A percentile compares a stretch with the other conserved stretches of the same genome.
phyloP scores from a whole-genome alignment of 2,888 invertebrate genomes.

The Drosophila ezoana region DNA sequence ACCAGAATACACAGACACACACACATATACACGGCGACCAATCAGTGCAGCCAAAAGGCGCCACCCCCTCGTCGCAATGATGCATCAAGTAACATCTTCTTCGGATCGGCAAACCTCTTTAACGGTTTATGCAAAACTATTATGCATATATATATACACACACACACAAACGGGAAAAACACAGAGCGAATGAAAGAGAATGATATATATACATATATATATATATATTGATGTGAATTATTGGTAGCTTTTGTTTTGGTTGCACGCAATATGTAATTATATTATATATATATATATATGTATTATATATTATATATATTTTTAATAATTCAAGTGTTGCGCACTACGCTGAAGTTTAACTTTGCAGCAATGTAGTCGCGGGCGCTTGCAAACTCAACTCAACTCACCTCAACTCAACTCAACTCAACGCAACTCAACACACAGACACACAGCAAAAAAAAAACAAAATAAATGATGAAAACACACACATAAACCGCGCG shows the following conservation, averaged over 20 bases:
- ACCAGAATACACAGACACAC: slow-evolving; percentile 2
- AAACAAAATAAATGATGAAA: slow-evolving; percentile 1
- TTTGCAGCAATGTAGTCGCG: slow-evolving; percentile 32
- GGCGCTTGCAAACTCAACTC: slow-evolving; percentile 18
- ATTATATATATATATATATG: background rate
- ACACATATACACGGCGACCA: background rate
- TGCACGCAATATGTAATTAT: slow-evolving; percentile 8
- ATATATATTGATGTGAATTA: slow-evolving; percentile 4
- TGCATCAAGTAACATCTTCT: background rate
- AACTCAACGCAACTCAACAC: background rate
- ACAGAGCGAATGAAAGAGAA: background rate
- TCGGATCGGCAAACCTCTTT: slow-evolving; percentile 2
- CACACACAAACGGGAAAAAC: background rate
- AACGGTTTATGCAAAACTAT: slow-evolving; percentile 6
- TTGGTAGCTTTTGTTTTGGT: slow-evolving; percentile 4
- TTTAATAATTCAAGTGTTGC: slow-evolving; percentile 22
- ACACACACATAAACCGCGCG: slow-evolving; percentile 2
- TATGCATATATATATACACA: background rate
- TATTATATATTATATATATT: background rate
- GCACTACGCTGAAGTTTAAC: slow-evolving; percentile 60
- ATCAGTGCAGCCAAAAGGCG: background rate
- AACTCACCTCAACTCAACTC: background rate
- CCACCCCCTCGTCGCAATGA: background rate
- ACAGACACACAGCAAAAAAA: slow-evolving; percentile 1
- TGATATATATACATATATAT: background rate